A percentile compares a stretch with the other conserved stretches of the same genome.
Evolutionary conservation across 1,140 invertebrate species (phyloP).

Genomic region (Conus ventricosus): DNA sequence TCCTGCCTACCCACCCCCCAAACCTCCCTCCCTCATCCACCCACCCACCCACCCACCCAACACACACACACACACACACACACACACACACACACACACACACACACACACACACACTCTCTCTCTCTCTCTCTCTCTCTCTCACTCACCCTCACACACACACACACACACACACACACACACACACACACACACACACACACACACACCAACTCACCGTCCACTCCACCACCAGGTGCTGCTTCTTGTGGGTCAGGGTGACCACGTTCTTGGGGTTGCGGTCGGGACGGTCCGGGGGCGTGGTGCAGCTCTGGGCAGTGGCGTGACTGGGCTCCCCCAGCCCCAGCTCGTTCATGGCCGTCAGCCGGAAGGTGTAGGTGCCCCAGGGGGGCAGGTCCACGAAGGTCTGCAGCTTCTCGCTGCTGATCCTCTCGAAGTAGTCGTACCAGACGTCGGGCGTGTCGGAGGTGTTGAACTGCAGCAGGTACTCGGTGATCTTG

Average conservation of each 20-base stretch:
- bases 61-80: not conserved
- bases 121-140: no score
- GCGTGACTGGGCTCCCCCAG: conserved; percentile 88
- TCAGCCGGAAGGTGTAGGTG: conserved; percentile 85
- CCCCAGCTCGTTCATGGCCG: conserved; percentile 95
- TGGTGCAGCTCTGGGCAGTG: conserved; percentile 86
- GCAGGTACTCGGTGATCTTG: conserved; percentile 90
- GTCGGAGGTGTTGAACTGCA: conserved; percentile 96
- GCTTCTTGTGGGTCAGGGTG: conserved; percentile 90
- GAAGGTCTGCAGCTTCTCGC: conserved; percentile 41
- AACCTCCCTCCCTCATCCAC: no score
- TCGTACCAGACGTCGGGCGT: conserved; percentile 91
- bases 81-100: not conserved
- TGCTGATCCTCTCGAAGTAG: conserved; percentile 60
- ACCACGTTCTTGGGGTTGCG: conserved; percentile 97
- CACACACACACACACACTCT: conserved; percentile 20
- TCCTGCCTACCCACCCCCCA: no score
- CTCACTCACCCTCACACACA: not conserved
- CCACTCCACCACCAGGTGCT: conserved; percentile 97
- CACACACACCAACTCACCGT: conserved; percentile 80
- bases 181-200: conserved; percentile 28
- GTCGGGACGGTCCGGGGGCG: conserved; percentile 91
- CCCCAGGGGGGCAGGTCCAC: conserved; percentile 65
- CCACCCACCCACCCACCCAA: no score
- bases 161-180: conserved; percentile 19